Evolutionary conservation across 2,888 invertebrate species (phyloP).

Genomic region (Ashinkailepas kermadecensis): DNA sequence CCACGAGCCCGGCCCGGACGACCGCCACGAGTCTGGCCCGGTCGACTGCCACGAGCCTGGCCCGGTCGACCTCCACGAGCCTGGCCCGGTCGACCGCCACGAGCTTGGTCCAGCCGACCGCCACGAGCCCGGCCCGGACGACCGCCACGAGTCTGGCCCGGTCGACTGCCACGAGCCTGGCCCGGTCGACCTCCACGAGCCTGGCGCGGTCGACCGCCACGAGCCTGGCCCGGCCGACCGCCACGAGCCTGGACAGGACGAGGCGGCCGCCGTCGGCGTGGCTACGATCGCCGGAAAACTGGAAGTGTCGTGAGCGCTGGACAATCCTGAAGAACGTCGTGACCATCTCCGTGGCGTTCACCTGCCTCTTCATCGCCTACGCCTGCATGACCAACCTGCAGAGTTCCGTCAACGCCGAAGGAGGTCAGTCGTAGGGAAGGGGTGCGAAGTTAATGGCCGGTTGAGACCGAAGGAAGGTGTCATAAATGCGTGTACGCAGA

Average conservation of each 20-base stretch:
- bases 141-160: no score
- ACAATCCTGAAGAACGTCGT: slow-evolving; percentile 83
- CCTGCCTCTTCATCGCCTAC: slow-evolving; percentile 94
- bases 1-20: no score
- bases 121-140: no score
- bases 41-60: no score
- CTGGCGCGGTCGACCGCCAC: no score
- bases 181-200: no score
- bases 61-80: no score
- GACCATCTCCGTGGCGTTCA: slow-evolving; percentile 83
- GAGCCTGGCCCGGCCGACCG: no score
- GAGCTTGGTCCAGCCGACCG: no score
- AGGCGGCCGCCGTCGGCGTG: background rate
- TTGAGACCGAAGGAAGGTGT: background rate
- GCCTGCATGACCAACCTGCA: slow-evolving; percentile 88
- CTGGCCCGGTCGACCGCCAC: no score
- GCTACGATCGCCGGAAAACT: background rate
- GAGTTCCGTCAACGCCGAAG: slow-evolving; percentile 42
- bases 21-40: no score
- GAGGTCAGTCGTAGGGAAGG: slow-evolving; percentile 30
- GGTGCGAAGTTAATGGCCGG: background rate
- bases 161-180: no score
- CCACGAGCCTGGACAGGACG: background rate
- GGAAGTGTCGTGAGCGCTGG: background rate
- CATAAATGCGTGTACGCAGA: background rate